These are phyloP conservation scores for Labeo catla DNA, from an alignment of 2,113 vertebrate genomes.

Conservation along the genomic window DNA sequence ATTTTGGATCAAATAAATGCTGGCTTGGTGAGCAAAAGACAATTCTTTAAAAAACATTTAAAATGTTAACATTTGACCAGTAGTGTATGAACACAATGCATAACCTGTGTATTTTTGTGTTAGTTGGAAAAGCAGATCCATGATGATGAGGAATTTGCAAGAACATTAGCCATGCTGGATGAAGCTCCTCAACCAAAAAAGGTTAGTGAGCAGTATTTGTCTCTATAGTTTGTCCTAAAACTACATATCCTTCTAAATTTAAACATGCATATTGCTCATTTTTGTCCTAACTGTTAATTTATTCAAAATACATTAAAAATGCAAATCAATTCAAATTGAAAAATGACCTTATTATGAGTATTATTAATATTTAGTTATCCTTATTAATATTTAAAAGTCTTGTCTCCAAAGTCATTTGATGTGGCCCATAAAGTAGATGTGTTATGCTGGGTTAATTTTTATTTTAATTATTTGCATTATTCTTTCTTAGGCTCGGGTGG, in stretches of 20 bases:
- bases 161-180: constrained; percentile 91
- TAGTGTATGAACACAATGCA: neutral
- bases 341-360: neutral
- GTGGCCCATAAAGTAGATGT: neutral
- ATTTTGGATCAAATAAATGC: too few species aligned
- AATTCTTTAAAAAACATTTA: too few species aligned
- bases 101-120: constrained; percentile 30
- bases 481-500: constrained; percentile 77
- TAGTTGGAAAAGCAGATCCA: constrained; percentile 93
- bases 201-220: constrained; percentile 68
- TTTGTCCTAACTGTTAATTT: neutral
- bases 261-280: neutral
- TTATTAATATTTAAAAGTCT: neutral
- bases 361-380: too few species aligned
- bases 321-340: neutral
- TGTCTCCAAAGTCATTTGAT: neutral
- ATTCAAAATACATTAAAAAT: neutral
- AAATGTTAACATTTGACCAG: too few species aligned
- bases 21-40: too few species aligned
- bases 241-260: neutral
- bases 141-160: constrained; percentile 94
- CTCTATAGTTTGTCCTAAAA: neutral
- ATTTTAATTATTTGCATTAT: neutral
- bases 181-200: constrained; percentile 86
- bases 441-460: neutral